Percentiles rank a stretch among this genome's conserved stretches.
Evolutionary conservation across 2,888 invertebrate genomes (phyloP).

Genomic region (Hyposoter didymator): DNA sequence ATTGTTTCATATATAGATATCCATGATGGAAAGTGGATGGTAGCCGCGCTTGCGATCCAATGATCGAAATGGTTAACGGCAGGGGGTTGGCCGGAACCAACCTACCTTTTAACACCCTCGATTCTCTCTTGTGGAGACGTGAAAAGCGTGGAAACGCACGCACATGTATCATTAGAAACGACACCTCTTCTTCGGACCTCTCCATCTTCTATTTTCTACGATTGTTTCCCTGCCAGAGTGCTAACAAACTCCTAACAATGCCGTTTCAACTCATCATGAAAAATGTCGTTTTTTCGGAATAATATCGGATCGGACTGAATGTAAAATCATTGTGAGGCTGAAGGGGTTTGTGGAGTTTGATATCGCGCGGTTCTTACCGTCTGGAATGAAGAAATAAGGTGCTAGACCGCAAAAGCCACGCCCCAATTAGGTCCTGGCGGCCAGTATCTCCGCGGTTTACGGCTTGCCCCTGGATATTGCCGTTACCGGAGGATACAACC

Average conservation of each 20-base stretch:
- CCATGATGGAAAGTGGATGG: constrained; percentile 38
- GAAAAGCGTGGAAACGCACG: constrained; percentile 76
- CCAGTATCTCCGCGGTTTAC: constrained; percentile 73
- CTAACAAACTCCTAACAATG: constrained; percentile 39
- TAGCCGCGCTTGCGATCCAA: constrained; percentile 70
- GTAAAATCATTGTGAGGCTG: background rate
- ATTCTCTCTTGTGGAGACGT: constrained; percentile 75
- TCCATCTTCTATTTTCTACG: constrained; percentile 16
- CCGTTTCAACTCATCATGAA: constrained; percentile 26
- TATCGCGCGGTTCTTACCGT: constrained; percentile 25
- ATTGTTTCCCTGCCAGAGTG: constrained; percentile 41
- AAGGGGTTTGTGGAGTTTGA: constrained; percentile 9
- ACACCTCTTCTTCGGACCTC: constrained; percentile 73
- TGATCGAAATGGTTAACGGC: constrained; percentile 82
- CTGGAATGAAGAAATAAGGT: constrained; percentile 64
- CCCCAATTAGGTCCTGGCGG: constrained; percentile 82
- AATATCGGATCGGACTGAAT: constrained; percentile 15
- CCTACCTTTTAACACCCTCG: constrained; percentile 83
- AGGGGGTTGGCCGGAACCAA: constrained; percentile 82
- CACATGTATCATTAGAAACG: constrained; percentile 80
- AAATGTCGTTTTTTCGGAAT: constrained; percentile 26
- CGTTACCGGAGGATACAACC: constrained; percentile 68
- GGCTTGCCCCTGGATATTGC: constrained; percentile 66
- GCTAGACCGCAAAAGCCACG: constrained; percentile 76
- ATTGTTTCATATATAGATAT: constrained; percentile 37